phyloP scores from a whole-genome alignment of 2,797 vertebrate species.

The Neostethus bicornis region DNA sequence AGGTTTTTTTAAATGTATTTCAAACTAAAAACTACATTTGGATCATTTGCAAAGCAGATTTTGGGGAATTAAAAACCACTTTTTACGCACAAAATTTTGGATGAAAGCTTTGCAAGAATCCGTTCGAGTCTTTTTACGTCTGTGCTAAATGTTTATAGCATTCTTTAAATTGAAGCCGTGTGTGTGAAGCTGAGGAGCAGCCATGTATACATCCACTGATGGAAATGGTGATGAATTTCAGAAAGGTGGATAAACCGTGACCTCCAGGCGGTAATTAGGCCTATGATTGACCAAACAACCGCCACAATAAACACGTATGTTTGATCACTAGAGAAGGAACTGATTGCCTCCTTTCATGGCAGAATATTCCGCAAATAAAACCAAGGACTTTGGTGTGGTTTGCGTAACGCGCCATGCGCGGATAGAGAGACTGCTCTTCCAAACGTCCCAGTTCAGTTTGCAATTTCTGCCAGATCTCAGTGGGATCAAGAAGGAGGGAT shows the following conservation, averaged over 20 bases:
- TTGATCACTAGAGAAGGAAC: conserved; percentile 22
- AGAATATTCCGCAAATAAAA: conserved; percentile 21
- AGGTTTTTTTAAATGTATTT: conserved; percentile 31
- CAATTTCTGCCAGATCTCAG: conserved; percentile 23
- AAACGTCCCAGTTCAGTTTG: background rate
- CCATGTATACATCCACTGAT: conserved; percentile 6
- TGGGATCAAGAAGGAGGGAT: conserved; percentile 20
- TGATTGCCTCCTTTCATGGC: conserved; percentile 22
- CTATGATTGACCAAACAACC: conserved; percentile 32
- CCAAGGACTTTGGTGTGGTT: background rate
- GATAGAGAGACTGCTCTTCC: too few relatives aligned
- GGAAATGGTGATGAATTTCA: conserved; percentile 25
- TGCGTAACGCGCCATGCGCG: background rate
- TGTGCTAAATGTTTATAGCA: conserved; percentile 64
- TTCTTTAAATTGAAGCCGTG: conserved; percentile 47
- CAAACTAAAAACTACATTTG: too few relatives aligned
- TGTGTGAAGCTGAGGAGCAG: conserved; percentile 38
- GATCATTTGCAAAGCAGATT: conserved; percentile 16
- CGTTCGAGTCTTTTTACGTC: conserved; percentile 60
- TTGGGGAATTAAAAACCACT: conserved; percentile 41
- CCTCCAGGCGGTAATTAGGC: conserved; percentile 41
- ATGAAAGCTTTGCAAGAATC: too few relatives aligned
- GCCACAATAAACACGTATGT: conserved; percentile 46
- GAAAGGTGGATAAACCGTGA: conserved; percentile 56
- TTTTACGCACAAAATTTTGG: conserved; percentile 65